These are phyloP conservation scores for Autographa gamma DNA, from an alignment of 2,888 invertebrate species.

Conservation along the genomic window DNA sequence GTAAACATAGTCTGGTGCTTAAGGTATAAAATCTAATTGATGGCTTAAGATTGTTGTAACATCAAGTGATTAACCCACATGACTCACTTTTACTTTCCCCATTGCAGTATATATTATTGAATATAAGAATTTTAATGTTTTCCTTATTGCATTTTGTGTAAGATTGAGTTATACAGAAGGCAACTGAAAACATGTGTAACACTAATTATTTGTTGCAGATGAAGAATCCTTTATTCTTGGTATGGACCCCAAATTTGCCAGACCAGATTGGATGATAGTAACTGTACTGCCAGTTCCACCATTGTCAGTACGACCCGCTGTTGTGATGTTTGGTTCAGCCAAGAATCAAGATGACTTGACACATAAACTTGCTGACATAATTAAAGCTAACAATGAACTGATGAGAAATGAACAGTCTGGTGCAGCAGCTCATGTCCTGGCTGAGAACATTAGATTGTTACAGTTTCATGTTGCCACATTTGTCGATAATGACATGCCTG, in stretches of 20 bases:
- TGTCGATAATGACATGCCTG: slow-evolving; percentile 99
- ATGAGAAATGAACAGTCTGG: slow-evolving; percentile 98
- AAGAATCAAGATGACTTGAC: slow-evolving; percentile 99
- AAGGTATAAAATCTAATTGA: neutral
- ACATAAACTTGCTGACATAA: slow-evolving; percentile 99
- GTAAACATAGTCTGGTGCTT: no score
- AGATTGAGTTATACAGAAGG: no score
- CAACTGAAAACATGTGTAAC: no score
- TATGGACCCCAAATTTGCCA: slow-evolving; percentile 99
- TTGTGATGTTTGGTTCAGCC: slow-evolving; percentile 99
- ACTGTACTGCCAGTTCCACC: slow-evolving; percentile 99
- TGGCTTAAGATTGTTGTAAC: neutral
- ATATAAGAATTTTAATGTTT: neutral
- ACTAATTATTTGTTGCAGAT: slow-evolving; percentile 85
- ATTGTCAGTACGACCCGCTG: slow-evolving; percentile 98
- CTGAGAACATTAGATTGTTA: slow-evolving; percentile 98
- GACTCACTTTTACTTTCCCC: neutral
- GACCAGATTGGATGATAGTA: slow-evolving; percentile 99
- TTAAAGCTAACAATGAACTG: slow-evolving; percentile 99
- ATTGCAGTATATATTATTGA: neutral
- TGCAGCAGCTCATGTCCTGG: slow-evolving; percentile 98
- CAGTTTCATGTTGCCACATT: slow-evolving; percentile 99
- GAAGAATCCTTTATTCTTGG: slow-evolving; percentile 98
- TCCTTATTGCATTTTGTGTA: neutral
- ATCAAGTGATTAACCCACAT: neutral